Base-by-base conservation (phyloP, 2,888 invertebrate genomes). In the Parnassius smintheus region DNA sequence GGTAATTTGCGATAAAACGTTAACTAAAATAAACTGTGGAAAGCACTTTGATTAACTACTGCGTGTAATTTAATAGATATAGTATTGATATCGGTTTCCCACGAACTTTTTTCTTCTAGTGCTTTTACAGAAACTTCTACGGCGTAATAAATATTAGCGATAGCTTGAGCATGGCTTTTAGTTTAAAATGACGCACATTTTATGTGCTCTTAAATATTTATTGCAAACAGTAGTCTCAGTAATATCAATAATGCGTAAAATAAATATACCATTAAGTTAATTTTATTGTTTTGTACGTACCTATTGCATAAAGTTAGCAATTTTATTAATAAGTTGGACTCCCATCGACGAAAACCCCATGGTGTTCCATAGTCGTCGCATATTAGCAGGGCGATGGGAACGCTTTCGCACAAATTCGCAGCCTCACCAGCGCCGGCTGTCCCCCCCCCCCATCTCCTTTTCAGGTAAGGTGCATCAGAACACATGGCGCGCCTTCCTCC, bases 1-100 rank as follows among this genome's bases (percentile, higher is more conserved):
- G 42, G 51, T 50, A 51, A 64, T 64, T 64, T 59, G 64, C 64
- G 52, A 59, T 63, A 60, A 60, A 61, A 44, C 44, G 54, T 35
- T 53, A 58, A 57, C 35, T 57, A 41, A 62, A 57, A 57, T 62
- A 56, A 61, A 51, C 46, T 42, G 48, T 48, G 49, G 22, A 48
- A 49, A 42, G 49, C 48, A 50, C 50, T 18, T 56, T 50, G 25
- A 61, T 61, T 55, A 55, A 55, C 44, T 11, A 49, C 13, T 11
- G 49, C 42, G 45, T 50, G 35, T 35, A 3, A 45, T 49, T 25
- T 56, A 56, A 61, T 56, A 50, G 49, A 44, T 51, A 56, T 56
- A 35, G 42, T 11, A n/a, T 44, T n/a, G 45, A 53, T 41, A 59
- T 41, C 49, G 45, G 50, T 51, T 61, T 61, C 61, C 61, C 61